These are phyloP conservation scores for Upupa epops DNA, from an alignment of 2,113 vertebrate genomes.

Conservation along the genomic window DNA sequence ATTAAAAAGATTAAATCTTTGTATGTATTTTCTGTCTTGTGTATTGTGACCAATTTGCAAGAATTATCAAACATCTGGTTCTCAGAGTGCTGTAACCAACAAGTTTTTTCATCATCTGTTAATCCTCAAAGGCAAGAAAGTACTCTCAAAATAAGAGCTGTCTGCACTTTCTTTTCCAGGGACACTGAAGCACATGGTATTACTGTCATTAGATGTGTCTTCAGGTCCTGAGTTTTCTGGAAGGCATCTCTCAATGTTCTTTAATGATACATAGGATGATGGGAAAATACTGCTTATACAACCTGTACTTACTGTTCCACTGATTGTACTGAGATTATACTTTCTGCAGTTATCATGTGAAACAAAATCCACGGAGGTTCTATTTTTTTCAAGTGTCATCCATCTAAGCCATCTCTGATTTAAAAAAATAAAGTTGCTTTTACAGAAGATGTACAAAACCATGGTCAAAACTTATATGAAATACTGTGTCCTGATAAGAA, in stretches of 20 bases:
- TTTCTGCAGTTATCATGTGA: neutral
- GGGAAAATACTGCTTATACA: neutral
- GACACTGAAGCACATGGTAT: neutral
- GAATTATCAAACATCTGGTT: neutral
- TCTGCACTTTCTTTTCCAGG: neutral
- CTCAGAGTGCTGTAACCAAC: neutral
- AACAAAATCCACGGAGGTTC: neutral
- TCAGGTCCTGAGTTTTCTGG: neutral
- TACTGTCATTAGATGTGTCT: neutral
- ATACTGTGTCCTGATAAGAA: slow-evolving; percentile 55
- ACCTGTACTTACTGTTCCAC: neutral
- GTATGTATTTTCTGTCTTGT: neutral
- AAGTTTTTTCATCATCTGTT: neutral
- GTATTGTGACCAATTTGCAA: neutral
- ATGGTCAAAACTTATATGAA: slow-evolving; percentile 33
- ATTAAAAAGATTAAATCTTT: neutral
- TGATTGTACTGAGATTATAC: neutral
- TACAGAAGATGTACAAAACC: slow-evolving; percentile 42
- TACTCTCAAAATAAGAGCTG: neutral
- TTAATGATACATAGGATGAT: neutral
- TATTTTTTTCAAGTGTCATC: neutral
- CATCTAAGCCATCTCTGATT: neutral
- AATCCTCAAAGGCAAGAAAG: neutral
- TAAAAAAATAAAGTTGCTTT: slow-evolving; percentile 34
- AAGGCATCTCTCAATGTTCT: neutral